A percentile compares a stretch with the other conserved stretches of the same genome.
phyloP scores from a whole-genome alignment of 1,140 invertebrate species.

The Neuroterus valhalla region DNA sequence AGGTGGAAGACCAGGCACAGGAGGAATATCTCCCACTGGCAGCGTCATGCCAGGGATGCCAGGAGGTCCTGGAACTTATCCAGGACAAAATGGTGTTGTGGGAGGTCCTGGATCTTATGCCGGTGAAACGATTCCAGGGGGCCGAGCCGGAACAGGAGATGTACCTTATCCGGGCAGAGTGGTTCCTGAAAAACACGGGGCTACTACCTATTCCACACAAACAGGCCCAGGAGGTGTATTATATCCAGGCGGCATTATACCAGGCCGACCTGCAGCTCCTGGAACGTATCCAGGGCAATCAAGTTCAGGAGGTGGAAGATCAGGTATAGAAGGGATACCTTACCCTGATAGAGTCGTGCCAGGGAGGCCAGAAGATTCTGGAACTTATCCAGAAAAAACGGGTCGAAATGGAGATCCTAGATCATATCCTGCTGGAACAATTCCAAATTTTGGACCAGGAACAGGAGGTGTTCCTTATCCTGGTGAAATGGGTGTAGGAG shows the following conservation, averaged over 20 bases:
- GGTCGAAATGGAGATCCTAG: too few species aligned
- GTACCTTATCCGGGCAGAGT: too few species aligned
- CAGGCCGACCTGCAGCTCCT: conserved; percentile 9
- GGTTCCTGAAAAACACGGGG: not conserved
- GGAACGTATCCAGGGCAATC: not conserved
- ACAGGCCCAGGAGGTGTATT: conserved; percentile 7
- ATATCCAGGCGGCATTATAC: conserved; percentile 38
- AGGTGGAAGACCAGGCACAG: not conserved
- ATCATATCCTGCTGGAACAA: conserved; percentile 37
- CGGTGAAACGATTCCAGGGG: too few species aligned
- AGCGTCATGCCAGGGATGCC: conserved; percentile 3
- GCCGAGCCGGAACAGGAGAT: too few species aligned
- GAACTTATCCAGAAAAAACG: too few species aligned
- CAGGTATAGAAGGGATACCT: not conserved
- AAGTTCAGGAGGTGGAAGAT: not conserved
- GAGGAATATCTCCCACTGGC: not conserved
- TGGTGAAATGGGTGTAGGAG: conserved; percentile 35
- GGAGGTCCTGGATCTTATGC: conserved; percentile 36
- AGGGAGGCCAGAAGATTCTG: too few species aligned
- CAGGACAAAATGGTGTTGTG: not conserved
- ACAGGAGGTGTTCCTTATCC: not conserved
- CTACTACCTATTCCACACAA: not conserved
- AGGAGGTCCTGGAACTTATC: not conserved
- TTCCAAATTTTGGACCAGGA: conserved; percentile 27
- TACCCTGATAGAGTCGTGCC: not conserved